These are phyloP conservation scores for Heptranchias perlo DNA, from an alignment of 2,113 vertebrate genomes.

Conservation along the genomic window DNA sequence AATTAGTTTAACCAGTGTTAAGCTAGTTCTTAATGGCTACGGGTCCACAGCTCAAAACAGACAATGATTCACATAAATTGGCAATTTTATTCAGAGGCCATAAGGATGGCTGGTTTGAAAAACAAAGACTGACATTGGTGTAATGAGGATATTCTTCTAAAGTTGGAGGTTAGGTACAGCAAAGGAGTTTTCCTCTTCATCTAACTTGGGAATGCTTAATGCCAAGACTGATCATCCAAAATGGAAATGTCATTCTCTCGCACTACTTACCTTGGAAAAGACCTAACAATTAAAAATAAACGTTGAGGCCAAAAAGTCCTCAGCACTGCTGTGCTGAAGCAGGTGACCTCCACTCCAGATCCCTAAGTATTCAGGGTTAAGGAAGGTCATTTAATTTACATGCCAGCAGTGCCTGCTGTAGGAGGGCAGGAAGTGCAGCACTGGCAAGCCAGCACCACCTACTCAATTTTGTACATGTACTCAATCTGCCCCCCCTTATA, in stretches of 20 bases:
- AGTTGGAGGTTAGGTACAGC: not conserved
- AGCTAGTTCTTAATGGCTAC: not conserved
- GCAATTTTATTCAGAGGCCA: not conserved
- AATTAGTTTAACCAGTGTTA: not conserved
- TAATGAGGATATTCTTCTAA: not conserved
- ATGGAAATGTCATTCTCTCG: not conserved
- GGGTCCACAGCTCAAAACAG: not conserved
- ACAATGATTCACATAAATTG: not conserved
- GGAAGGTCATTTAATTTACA: too few species aligned
- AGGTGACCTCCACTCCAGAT: too few species aligned
- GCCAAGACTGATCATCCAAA: not conserved
- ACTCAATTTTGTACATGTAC: not conserved
- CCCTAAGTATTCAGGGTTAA: too few species aligned
- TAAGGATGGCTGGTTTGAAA: not conserved
- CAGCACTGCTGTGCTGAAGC: not conserved
- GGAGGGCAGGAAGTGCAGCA: not conserved
- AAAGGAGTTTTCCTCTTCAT: not conserved
- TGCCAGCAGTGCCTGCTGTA: too few species aligned
- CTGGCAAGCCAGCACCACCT: not conserved
- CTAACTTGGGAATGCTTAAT: not conserved
- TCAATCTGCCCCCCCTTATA: too few species aligned
- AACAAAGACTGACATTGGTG: not conserved
- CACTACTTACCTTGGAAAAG: not conserved
- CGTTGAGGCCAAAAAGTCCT: not conserved
- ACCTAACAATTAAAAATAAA: not conserved